phyloP scores from a whole-genome alignment of 2,888 invertebrate species.

The Ophioninae sp. region DNA sequence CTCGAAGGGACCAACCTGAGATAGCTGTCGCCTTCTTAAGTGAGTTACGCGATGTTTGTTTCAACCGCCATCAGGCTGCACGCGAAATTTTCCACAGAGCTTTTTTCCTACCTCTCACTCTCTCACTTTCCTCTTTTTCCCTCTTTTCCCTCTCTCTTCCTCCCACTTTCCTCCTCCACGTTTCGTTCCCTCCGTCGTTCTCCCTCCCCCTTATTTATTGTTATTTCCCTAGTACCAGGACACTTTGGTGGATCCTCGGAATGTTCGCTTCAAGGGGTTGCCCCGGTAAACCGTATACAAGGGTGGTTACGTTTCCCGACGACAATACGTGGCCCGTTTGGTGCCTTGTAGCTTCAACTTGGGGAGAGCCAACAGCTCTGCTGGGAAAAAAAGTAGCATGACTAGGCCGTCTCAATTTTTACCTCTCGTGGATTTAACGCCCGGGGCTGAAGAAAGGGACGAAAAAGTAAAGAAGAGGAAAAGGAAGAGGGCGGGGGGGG shows the following conservation, averaged over 20 bases:
- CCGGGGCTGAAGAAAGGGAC: background rate
- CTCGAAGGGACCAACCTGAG: no score
- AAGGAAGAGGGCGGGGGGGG: constrained; percentile 10
- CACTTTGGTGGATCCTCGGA: constrained; percentile 55
- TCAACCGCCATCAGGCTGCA: constrained; percentile 31
- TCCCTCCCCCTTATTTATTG: constrained; percentile 65
- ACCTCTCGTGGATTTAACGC: constrained; percentile 65
- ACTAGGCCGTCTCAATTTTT: constrained; percentile 54
- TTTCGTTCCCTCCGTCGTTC: no score
- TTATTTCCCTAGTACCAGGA: constrained; percentile 60
- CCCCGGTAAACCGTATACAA: constrained; percentile 16
- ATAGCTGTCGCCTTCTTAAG: constrained; percentile 66
- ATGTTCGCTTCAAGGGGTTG: constrained; percentile 40
- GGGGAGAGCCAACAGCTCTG: constrained; percentile 41
- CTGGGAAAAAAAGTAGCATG: constrained; percentile 35
- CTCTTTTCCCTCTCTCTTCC: background rate
- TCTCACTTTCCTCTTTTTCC: no score
- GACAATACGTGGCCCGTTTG: constrained; percentile 53
- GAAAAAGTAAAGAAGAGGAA: constrained; percentile 19
- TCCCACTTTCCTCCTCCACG: constrained; percentile 18
- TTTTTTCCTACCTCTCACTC: no score
- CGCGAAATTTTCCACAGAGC: constrained; percentile 31
- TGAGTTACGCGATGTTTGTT: constrained; percentile 67
- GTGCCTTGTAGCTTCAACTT: constrained; percentile 45
- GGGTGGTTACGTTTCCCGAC: constrained; percentile 48